A percentile compares a stretch with the other conserved stretches of the same genome.
phyloP scores from a whole-genome alignment of 2,797 vertebrate genomes.

The Mycteria americana region DNA sequence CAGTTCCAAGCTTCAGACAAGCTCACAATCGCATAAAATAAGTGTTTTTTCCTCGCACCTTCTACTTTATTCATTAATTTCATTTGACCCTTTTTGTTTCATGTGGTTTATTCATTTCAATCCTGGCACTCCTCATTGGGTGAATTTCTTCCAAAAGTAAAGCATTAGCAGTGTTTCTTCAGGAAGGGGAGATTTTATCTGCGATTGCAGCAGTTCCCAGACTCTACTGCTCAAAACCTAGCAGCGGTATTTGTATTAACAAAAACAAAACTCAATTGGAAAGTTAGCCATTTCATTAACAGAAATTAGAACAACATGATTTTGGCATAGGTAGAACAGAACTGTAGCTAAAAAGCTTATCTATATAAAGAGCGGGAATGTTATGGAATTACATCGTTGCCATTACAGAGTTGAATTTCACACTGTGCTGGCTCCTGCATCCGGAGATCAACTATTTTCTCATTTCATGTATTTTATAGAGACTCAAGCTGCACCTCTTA shows the following conservation, averaged over 20 bases:
- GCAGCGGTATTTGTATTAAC: not conserved
- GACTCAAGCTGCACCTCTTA: not conserved
- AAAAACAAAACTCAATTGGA: not conserved
- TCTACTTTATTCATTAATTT: not conserved
- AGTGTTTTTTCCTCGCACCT: not conserved
- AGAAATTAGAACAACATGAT: not conserved
- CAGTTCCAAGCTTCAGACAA: not conserved
- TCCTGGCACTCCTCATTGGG: not conserved
- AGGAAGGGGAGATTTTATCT: not conserved
- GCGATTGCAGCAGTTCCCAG: not conserved
- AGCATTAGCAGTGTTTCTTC: not conserved
- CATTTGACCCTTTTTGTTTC: not conserved
- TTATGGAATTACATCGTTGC: not conserved
- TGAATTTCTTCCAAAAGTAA: not conserved
- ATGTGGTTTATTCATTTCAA: not conserved
- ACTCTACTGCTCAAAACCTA: not conserved
- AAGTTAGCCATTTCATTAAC: not conserved
- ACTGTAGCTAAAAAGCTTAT: not conserved
- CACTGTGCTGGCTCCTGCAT: not conserved
- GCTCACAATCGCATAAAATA: not conserved
- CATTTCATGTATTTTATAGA: not conserved
- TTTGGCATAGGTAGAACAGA: not conserved
- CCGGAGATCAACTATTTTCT: not conserved
- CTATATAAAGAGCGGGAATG: not conserved
- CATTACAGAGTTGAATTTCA: not conserved